Percentiles rank a stretch among this genome's conserved stretches.
Conservation (phyloP, 1,140 invertebrate species). For the Notospermus geniculatus region DNA sequence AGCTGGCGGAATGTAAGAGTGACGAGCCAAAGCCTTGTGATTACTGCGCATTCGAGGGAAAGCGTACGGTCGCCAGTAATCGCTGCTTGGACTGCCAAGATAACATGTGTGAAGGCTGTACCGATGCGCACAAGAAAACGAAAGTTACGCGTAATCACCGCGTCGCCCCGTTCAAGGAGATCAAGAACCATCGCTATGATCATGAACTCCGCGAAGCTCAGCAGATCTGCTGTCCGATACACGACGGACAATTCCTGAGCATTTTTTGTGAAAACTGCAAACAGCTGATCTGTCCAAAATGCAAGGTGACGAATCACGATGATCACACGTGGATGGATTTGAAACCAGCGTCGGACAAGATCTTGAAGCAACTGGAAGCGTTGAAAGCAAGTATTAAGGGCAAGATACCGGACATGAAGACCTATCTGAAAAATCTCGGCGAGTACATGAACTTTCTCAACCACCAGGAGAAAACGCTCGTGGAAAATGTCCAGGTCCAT, state of each 20-base stretch:
- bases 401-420: slow-evolving; percentile 10
- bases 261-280: slow-evolving; percentile 41
- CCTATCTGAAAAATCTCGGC: too few relatives aligned
- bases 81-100: slow-evolving; percentile 46
- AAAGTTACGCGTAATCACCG: slow-evolving; percentile 43
- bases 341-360: slow-evolving; percentile 28
- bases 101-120: slow-evolving; percentile 42
- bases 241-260: slow-evolving; percentile 22
- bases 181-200: slow-evolving; percentile 42
- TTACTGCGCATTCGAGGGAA: slow-evolving; percentile 42
- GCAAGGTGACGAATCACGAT: slow-evolving; percentile 30
- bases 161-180: slow-evolving; percentile 37
- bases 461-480: too few relatives aligned
- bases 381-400: slow-evolving; percentile 30
- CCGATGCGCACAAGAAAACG: slow-evolving; percentile 39
- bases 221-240: slow-evolving; percentile 25
- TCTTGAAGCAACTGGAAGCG: slow-evolving; percentile 27
- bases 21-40: slow-evolving; percentile 33
- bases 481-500: too few relatives aligned
- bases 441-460: too few relatives aligned
- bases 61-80: slow-evolving; percentile 23
- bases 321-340: slow-evolving; percentile 29
- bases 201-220: slow-evolving; percentile 39
- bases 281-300: slow-evolving; percentile 34
- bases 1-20: slow-evolving; percentile 33